Evolutionary conservation across 2,113 vertebrate species (phyloP).

Genomic region (Callipepla californica): DNA sequence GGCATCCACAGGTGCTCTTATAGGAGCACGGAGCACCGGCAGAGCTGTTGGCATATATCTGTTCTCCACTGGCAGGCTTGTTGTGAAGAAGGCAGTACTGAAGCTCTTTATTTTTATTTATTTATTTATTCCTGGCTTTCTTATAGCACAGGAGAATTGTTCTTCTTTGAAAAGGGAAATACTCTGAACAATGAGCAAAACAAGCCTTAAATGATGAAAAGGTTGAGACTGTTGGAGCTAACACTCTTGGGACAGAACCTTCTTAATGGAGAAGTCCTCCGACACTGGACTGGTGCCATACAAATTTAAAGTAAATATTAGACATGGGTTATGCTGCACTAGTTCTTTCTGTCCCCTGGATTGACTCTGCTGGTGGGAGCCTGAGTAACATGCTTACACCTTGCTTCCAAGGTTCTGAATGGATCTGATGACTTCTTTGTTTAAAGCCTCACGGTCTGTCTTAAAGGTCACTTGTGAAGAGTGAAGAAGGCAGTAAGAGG

Average conservation of each 20-base stretch:
- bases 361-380: background rate
- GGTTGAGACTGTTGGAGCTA: background rate
- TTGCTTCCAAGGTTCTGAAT: background rate
- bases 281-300: background rate
- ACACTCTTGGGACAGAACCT: background rate
- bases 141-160: background rate
- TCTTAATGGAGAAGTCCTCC: background rate
- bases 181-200: background rate
- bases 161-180: background rate
- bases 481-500: background rate
- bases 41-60: background rate
- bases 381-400: background rate
- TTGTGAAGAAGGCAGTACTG: background rate
- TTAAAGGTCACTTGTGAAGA: background rate
- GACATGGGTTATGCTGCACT: background rate
- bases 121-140: background rate
- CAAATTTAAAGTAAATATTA: background rate
- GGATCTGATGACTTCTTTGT: background rate
- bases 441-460: background rate
- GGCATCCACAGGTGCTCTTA: background rate
- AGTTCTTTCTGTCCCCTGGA: background rate
- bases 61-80: background rate
- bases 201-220: background rate
- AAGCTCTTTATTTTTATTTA: background rate
- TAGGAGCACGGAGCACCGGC: background rate